Evolutionary conservation across 37 sponge, comb jelly and placozoan genomes (phyloP).

Genomic region (Crambe crambe): DNA sequence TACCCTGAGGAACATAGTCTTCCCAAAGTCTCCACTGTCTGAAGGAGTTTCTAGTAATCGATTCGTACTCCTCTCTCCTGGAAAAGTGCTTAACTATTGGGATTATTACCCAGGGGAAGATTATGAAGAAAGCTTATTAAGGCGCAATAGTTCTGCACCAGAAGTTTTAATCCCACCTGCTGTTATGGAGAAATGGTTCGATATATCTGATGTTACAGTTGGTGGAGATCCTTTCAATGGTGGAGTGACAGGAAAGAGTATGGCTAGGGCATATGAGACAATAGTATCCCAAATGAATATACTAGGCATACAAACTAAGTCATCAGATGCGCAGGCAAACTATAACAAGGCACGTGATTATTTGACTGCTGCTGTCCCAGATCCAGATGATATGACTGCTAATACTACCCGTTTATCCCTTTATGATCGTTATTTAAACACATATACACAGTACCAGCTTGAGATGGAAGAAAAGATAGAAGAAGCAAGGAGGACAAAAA

Average conservation of each 20-base stretch:
- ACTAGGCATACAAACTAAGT: not conserved
- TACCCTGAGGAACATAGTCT: constrained; percentile 6
- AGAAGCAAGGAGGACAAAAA: not conserved
- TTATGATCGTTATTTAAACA: constrained; percentile 14
- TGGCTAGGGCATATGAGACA: constrained; percentile 22
- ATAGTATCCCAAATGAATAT: constrained; percentile 33
- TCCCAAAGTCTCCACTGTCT: constrained; percentile 18
- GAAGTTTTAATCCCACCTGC: constrained; percentile 28
- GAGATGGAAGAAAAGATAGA: constrained; percentile 49
- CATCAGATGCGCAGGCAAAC: not conserved
- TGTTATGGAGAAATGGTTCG: constrained; percentile 54
- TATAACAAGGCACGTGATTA: constrained; percentile 10
- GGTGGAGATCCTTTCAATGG: constrained; percentile 41
- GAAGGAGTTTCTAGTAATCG: not conserved
- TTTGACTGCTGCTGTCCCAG: constrained; percentile 5
- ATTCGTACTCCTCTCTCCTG: constrained; percentile 31
- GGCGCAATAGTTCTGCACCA: not conserved
- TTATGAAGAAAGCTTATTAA: constrained; percentile 17
- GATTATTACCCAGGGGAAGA: constrained; percentile 54
- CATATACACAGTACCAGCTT: constrained; percentile 13
- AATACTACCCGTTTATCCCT: constrained; percentile 20
- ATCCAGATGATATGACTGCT: constrained; percentile 21
- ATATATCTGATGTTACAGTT: constrained; percentile 39
- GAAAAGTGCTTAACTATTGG: constrained; percentile 32
- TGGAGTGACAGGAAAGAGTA: constrained; percentile 28